Conservation (phyloP, 2,888 invertebrate genomes). For the Choristoneura rosaceana region DNA sequence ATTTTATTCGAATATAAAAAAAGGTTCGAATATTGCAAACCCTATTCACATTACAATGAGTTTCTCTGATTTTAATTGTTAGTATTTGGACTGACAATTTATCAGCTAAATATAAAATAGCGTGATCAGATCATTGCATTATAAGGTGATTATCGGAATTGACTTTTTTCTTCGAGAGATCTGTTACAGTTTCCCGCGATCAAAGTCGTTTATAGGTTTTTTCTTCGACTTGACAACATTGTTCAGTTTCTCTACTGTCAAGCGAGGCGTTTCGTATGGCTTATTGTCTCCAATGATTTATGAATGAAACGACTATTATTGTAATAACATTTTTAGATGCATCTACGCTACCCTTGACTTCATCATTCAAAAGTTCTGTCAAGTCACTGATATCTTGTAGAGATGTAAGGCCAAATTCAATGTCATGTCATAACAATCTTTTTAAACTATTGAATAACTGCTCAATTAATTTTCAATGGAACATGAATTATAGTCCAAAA, state of each 20-base stretch:
- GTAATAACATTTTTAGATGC: neutral
- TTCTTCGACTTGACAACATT: conserved; percentile 48
- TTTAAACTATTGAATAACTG: conserved; percentile 30
- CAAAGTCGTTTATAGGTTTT: conserved; percentile 51
- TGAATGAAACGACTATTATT: conserved; percentile 3
- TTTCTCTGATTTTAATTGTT: conserved; percentile 24
- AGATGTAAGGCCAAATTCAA: conserved; percentile 27
- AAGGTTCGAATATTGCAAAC: too few relatives aligned
- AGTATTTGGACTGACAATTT: conserved; percentile 23
- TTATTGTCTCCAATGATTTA: conserved; percentile 40
- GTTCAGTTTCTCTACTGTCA: conserved; percentile 41
- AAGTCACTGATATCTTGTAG: conserved; percentile 14
- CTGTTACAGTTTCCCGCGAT: conserved; percentile 51
- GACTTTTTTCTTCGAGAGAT: conserved; percentile 46
- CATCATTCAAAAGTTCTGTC: conserved; percentile 7
- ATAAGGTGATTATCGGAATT: conserved; percentile 45
- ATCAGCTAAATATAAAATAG: conserved; percentile 31
- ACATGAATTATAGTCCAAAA: conserved; percentile 44
- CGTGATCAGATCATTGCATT: conserved; percentile 46
- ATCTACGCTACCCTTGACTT: neutral
- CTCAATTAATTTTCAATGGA: conserved; percentile 41
- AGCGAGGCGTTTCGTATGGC: conserved; percentile 40
- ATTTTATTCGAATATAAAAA: too few relatives aligned
- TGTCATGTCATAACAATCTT: conserved; percentile 35
- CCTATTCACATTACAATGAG: conserved; percentile 4